A percentile compares a stretch with the other conserved stretches of the same genome.
Evolutionary conservation across 2,888 invertebrate genomes (phyloP).

Genomic region (Conchocele bisecta): DNA sequence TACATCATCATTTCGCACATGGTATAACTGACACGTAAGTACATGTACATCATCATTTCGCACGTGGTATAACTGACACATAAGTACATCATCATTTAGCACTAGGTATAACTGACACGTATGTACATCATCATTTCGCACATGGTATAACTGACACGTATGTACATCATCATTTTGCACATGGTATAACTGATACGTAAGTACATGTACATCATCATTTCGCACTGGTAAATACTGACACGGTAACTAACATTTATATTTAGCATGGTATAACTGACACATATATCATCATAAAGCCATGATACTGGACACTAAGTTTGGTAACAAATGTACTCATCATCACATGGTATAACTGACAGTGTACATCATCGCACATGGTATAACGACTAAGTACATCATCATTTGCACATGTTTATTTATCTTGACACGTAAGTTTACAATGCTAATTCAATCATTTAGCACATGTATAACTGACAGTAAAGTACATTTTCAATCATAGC

Average conservation of each 20-base stretch:
- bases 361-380: not conserved
- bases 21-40: not conserved
- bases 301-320: too few relatives aligned
- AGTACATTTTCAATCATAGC: not conserved
- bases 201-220: not conserved
- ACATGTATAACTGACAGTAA: not conserved
- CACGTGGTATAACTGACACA: not conserved
- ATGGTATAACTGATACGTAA: not conserved
- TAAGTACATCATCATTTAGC: too few relatives aligned
- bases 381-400: not conserved
- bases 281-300: too few relatives aligned
- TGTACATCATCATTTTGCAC: not conserved
- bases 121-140: too few relatives aligned
- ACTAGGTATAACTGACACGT: too few relatives aligned
- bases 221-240: too few relatives aligned
- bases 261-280: too few relatives aligned
- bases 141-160: too few relatives aligned
- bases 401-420: too few relatives aligned
- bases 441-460: not conserved
- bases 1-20: not conserved
- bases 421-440: too few relatives aligned
- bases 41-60: not conserved
- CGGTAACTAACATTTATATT: too few relatives aligned
- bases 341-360: constrained; percentile 93
- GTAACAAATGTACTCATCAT: too few relatives aligned